Evolutionary conservation across 2,797 vertebrate genomes (phyloP).

Genomic region (Rhinatrema bivittatum): DNA sequence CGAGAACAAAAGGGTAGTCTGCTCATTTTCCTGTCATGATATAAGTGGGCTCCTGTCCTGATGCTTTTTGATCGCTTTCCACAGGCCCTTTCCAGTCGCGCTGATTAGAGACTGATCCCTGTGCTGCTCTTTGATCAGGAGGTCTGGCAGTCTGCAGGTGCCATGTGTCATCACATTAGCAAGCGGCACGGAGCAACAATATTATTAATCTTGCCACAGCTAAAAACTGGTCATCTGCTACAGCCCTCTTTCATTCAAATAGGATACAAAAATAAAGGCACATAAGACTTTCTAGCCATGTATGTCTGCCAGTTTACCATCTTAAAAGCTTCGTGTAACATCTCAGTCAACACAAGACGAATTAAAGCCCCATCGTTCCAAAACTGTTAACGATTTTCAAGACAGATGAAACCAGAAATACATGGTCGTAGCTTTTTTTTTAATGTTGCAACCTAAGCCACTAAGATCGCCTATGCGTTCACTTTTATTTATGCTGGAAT

Average conservation of each 20-base stretch:
- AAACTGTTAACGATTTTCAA: too few relatives aligned
- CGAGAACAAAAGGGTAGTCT: conserved; percentile 39
- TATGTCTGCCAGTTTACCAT: too few relatives aligned
- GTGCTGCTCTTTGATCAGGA: conserved; percentile 57
- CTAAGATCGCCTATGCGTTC: too few relatives aligned
- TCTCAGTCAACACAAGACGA: too few relatives aligned
- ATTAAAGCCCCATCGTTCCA: too few relatives aligned
- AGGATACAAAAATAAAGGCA: neutral
- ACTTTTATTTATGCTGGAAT: too few relatives aligned
- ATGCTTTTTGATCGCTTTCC: conserved; percentile 57
- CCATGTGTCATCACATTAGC: conserved; percentile 51
- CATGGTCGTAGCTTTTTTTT: too few relatives aligned
- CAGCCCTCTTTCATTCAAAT: neutral
- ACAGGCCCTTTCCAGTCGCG: conserved; percentile 34
- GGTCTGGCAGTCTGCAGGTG: conserved; percentile 51
- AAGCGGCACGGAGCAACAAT: conserved; percentile 27
- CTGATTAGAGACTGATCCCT: conserved; percentile 52
- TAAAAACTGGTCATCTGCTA: neutral
- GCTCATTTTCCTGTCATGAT: conserved; percentile 44
- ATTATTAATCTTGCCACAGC: conserved; percentile 14
- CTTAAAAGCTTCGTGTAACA: too few relatives aligned
- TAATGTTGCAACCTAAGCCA: too few relatives aligned
- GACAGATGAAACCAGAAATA: too few relatives aligned
- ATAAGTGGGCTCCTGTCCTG: conserved; percentile 22
- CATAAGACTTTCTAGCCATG: too few relatives aligned